Evolutionary conservation across 2,797 vertebrate genomes (phyloP).

Genomic region (Todus mexicanus): DNA sequence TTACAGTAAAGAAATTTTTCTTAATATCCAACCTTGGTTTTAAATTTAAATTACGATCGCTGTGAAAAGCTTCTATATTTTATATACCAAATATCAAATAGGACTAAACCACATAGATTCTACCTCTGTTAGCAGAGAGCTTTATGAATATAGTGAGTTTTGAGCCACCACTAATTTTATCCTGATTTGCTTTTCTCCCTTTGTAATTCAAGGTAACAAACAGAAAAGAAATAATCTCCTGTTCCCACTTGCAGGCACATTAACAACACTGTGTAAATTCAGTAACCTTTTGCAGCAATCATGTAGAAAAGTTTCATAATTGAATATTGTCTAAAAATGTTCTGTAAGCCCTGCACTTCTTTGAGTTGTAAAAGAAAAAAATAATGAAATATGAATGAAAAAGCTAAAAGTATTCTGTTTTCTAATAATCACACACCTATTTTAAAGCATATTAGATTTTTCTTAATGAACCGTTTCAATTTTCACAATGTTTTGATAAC

Average conservation of each 20-base stretch:
- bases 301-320: not conserved
- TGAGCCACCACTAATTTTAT: not conserved
- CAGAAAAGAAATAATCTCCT: not conserved
- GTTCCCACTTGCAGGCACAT: not conserved
- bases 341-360: not conserved
- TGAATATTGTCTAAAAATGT: not conserved
- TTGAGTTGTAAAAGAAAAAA: not conserved
- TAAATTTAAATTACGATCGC: not conserved
- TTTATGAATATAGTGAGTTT: not conserved
- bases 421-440: not conserved
- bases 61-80: not conserved
- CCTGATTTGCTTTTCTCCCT: not conserved
- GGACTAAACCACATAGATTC: not conserved
- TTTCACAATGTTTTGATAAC: not conserved
- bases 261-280: not conserved
- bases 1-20: too few relatives aligned
- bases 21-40: too few relatives aligned
- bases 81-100: not conserved
- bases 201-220: not conserved
- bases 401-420: not conserved
- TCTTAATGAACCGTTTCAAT: not conserved
- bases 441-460: not conserved
- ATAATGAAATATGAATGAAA: not conserved
- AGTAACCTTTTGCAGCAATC: not conserved
- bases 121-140: not conserved